Percentiles rank a stretch among this genome's conserved stretches.
phyloP scores from a whole-genome alignment of 53 echinoderm and acorn worm genomes.

The Temnopleurus reevesii region DNA sequence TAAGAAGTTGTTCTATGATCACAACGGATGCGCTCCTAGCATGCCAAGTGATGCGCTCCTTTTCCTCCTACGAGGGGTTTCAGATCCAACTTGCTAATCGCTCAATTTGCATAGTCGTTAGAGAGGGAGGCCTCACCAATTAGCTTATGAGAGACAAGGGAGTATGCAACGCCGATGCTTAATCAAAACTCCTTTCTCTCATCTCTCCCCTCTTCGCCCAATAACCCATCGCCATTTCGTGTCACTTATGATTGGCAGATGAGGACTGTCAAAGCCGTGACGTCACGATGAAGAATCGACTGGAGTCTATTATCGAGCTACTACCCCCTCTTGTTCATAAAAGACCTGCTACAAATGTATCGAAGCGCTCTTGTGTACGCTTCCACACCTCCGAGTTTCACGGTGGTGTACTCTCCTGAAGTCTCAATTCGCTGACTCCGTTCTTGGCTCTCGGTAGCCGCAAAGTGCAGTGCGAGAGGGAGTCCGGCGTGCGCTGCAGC shows the following conservation, averaged over 20 bases:
- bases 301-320: slow-evolving; percentile 23
- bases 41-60: slow-evolving; percentile 10
- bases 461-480: not conserved
- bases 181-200: slow-evolving; percentile 49
- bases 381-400: not conserved
- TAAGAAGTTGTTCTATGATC: too few species aligned
- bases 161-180: slow-evolving; percentile 4
- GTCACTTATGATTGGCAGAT: slow-evolving; percentile 58
- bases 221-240: slow-evolving; percentile 39
- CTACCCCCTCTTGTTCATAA: slow-evolving; percentile 3
- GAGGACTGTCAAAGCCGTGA: not conserved
- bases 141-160: slow-evolving; percentile 23
- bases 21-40: too few species aligned
- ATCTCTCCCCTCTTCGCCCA: slow-evolving; percentile 21
- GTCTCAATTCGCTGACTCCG: slow-evolving; percentile 31
- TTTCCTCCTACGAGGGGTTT: slow-evolving; percentile 7
- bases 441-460: not conserved
- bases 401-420: not conserved
- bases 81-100: slow-evolving; percentile 38
- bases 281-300: slow-evolving; percentile 39
- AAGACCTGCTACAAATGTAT: slow-evolving; percentile 18
- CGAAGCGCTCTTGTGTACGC: not conserved
- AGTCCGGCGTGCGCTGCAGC: slow-evolving; percentile 19
- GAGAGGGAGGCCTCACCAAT: slow-evolving; percentile 20
- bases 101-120: slow-evolving; percentile 50